These are phyloP conservation scores for Drosophila quadrilineata DNA, from an alignment of 1,140 invertebrate genomes.

Conservation along the genomic window DNA sequence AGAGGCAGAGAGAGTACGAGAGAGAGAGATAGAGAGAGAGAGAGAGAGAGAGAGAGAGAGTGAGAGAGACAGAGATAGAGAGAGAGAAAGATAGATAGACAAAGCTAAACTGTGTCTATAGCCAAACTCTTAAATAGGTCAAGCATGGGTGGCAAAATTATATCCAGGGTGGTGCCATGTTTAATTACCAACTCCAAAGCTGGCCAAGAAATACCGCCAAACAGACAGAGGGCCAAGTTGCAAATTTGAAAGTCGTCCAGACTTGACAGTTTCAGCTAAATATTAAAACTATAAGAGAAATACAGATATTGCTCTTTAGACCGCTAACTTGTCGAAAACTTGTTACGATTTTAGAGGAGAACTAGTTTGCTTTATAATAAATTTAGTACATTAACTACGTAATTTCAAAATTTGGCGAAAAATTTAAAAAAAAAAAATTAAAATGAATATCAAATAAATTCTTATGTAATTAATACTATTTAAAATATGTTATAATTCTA, in stretches of 20 bases:
- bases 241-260: conserved; percentile 35
- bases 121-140: conserved; percentile 32
- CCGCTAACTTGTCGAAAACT: no score
- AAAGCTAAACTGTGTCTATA: conserved; percentile 37
- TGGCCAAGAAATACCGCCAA: no score
- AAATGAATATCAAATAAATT: no score
- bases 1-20: not conserved
- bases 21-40: not conserved
- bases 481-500: no score
- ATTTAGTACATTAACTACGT: no score
- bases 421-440: no score
- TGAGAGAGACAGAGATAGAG: not conserved
- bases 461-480: no score
- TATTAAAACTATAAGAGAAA: not conserved
- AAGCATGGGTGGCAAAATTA: conserved; percentile 47
- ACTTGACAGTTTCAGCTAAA: not conserved
- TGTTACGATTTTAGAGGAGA: no score
- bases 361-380: no score
- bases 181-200: conserved; percentile 50
- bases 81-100: not conserved
- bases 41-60: not conserved
- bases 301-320: no score
- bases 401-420: no score
- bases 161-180: conserved; percentile 27
- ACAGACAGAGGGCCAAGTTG: conserved; percentile 8